Evolutionary conservation across 2,888 invertebrate genomes (phyloP).

Genomic region (Nemoura dubitans): DNA sequence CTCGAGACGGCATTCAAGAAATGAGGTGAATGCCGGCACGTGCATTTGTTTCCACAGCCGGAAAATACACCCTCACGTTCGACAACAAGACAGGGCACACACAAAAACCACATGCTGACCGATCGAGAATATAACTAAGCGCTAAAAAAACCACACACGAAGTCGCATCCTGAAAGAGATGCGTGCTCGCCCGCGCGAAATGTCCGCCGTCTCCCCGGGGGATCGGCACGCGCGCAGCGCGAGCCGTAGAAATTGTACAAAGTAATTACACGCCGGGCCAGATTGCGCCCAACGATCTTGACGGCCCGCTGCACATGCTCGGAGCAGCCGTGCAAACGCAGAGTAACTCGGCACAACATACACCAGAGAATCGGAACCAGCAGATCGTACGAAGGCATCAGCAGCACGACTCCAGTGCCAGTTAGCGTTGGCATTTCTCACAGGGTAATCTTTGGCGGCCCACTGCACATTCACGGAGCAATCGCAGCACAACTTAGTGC

Average conservation of each 20-base stretch:
- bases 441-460: too few species aligned
- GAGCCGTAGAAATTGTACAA: background rate
- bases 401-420: too few species aligned
- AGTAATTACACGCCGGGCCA: background rate
- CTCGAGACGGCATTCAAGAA: background rate
- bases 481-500: too few species aligned
- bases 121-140: background rate
- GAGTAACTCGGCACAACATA: too few species aligned
- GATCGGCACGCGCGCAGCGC: background rate
- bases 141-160: background rate
- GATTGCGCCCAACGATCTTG: too few species aligned
- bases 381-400: too few species aligned
- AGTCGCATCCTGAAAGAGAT: background rate
- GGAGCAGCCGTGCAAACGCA: too few species aligned
- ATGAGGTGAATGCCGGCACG: background rate
- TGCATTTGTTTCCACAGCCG: conserved; percentile 31
- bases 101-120: background rate
- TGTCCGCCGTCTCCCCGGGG: background rate
- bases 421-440: too few species aligned
- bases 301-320: too few species aligned
- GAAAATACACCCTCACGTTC: conserved; percentile 30
- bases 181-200: background rate
- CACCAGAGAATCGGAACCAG: too few species aligned
- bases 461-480: too few species aligned
- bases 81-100: background rate